These are phyloP conservation scores for Drosophila tristis DNA, from an alignment of 1,140 invertebrate genomes.

Conservation along the genomic window DNA sequence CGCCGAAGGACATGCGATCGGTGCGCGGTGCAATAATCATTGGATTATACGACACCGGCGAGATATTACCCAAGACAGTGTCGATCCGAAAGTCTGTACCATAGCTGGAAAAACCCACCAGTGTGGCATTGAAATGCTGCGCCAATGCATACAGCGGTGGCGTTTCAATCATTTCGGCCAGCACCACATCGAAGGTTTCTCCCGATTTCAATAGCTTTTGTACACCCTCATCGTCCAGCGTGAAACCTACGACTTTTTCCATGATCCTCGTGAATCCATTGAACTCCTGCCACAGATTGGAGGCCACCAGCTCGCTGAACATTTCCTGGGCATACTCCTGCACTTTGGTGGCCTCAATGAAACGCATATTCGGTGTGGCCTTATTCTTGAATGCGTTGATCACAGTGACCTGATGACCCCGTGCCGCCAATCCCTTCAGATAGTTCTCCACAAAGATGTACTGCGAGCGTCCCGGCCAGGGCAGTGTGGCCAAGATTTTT, in stretches of 20 bases:
- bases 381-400: slow-evolving; percentile 80
- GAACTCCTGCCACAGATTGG: slow-evolving; percentile 69
- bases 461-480: slow-evolving; percentile 85
- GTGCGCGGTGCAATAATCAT: slow-evolving; percentile 61
- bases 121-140: slow-evolving; percentile 71
- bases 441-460: slow-evolving; percentile 85
- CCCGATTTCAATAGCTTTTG: slow-evolving; percentile 55
- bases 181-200: slow-evolving; percentile 74
- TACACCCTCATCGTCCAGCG: slow-evolving; percentile 42
- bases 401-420: slow-evolving; percentile 85
- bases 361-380: slow-evolving; percentile 71
- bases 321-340: slow-evolving; percentile 37
- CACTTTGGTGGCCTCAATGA: slow-evolving; percentile 63
- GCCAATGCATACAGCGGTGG: slow-evolving; percentile 65
- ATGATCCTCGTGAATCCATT: slow-evolving; percentile 53
- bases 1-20: slow-evolving; percentile 82
- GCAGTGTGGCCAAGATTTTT: slow-evolving; percentile 84
- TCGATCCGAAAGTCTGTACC: slow-evolving; percentile 65
- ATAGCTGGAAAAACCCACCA: slow-evolving; percentile 67
- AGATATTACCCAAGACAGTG: slow-evolving; percentile 60
- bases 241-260: background rate
- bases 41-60: slow-evolving; percentile 79
- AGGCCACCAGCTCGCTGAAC: slow-evolving; percentile 9
- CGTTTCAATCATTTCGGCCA: slow-evolving; percentile 63
- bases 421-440: slow-evolving; percentile 85